Percentiles rank a stretch among this genome's conserved stretches.
phyloP scores from a whole-genome alignment of 2,888 invertebrate species.

The Unio pictorum region DNA sequence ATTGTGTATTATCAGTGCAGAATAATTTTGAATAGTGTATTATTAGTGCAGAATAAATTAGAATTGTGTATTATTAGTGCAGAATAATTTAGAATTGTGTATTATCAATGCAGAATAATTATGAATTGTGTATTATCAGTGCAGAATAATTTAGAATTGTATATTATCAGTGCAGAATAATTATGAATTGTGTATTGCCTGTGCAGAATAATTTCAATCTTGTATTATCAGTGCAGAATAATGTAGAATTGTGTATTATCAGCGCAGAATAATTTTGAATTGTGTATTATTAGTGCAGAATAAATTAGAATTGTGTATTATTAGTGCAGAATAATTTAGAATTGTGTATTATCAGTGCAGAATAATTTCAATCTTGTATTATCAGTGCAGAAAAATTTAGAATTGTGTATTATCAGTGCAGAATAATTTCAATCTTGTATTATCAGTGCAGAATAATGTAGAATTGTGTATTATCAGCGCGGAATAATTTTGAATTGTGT shows the following conservation, averaged over 20 bases:
- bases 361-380: too few relatives aligned
- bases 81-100: too few relatives aligned
- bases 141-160: background rate
- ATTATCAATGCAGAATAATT: too few relatives aligned
- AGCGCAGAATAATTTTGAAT: constrained; percentile 74
- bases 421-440: too few relatives aligned
- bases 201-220: constrained; percentile 74
- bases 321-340: background rate
- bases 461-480: constrained; percentile 75
- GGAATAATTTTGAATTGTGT: too few relatives aligned
- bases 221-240: background rate
- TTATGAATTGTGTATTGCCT: constrained; percentile 69
- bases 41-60: too few relatives aligned
- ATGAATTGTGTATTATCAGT: background rate
- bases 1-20: too few relatives aligned
- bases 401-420: constrained; percentile 77
- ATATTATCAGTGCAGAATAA: constrained; percentile 77
- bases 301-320: too few relatives aligned
- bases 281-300: constrained; percentile 77
- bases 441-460: background rate
- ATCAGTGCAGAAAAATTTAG: background rate
- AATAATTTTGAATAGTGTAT: too few relatives aligned
- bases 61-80: too few relatives aligned
- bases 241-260: constrained; percentile 69
- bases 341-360: constrained; percentile 77